Percentiles rank a stretch among this genome's conserved stretches.
phyloP scores from a whole-genome alignment of 1,140 invertebrate genomes.

The Galleria mellonella region DNA sequence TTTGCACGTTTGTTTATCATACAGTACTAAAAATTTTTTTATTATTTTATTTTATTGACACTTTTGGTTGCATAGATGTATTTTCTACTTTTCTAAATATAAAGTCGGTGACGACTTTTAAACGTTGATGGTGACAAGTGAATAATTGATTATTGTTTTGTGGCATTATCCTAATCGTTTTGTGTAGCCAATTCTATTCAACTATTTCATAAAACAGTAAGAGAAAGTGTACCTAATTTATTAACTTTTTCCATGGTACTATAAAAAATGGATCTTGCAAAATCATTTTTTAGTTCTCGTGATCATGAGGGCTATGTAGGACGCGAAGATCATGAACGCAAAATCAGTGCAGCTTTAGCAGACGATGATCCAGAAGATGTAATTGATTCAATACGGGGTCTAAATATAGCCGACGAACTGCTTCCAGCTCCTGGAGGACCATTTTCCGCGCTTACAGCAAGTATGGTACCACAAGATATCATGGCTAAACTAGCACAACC shows the following conservation, averaged over 20 bases:
- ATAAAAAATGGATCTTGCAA: conserved; percentile 86
- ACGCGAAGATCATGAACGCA: conserved; percentile 86
- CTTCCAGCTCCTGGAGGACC: conserved; percentile 85
- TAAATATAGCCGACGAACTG: conserved; percentile 80
- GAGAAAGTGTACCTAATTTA: too few species aligned
- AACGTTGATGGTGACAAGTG: too few species aligned
- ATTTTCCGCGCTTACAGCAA: conserved; percentile 93
- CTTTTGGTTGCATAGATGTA: too few species aligned
- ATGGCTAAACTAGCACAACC: conserved; percentile 86
- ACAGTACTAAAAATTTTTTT: too few species aligned
- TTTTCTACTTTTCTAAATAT: too few species aligned
- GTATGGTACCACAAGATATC: conserved; percentile 98
- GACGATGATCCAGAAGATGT: conserved; percentile 88
- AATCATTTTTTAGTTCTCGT: conserved; percentile 88
- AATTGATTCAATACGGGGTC: conserved; percentile 76
- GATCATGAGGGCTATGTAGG: conserved; percentile 92
- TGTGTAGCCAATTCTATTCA: too few species aligned
- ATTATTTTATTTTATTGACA: too few species aligned
- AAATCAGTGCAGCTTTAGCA: conserved; percentile 85
- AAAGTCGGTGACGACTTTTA: too few species aligned
- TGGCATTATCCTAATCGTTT: too few species aligned
- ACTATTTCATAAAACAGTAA: too few species aligned
- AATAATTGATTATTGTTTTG: too few species aligned
- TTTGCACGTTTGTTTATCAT: too few species aligned
- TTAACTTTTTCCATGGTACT: neutral